Evolutionary conservation across 2,797 vertebrate genomes (phyloP).

Genomic region (Menidia menidia): DNA sequence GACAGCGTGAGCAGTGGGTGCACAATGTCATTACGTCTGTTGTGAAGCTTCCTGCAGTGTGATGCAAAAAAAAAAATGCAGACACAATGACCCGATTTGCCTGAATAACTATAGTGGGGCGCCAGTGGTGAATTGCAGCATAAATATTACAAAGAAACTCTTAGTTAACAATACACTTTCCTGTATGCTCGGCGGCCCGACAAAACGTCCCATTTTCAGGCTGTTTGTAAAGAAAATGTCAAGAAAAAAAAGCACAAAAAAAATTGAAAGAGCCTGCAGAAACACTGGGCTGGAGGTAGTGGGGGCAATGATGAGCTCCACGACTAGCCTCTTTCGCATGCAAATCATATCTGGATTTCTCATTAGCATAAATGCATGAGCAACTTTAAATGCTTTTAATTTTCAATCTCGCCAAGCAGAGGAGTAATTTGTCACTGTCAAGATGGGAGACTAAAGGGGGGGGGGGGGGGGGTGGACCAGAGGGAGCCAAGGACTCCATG

Average conservation of each 20-base stretch:
- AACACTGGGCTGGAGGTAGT: constrained; percentile 67
- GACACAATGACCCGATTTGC: constrained; percentile 80
- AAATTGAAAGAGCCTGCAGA: constrained; percentile 77
- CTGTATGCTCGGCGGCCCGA: constrained; percentile 46
- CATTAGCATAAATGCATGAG: constrained; percentile 99
- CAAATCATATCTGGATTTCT: constrained; percentile 99
- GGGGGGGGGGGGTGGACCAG: constrained; percentile 76
- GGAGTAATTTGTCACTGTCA: constrained; percentile 99
- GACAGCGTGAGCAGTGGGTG: constrained; percentile 53
- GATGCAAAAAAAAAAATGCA: constrained; percentile 72
- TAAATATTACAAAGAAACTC: constrained; percentile 66
- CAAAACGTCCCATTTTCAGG: constrained; percentile 63
- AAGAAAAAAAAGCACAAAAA: constrained; percentile 49
- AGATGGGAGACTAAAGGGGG: constrained; percentile 93
- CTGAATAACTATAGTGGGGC: constrained; percentile 61
- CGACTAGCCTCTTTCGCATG: constrained; percentile 99
- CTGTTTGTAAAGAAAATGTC: constrained; percentile 43
- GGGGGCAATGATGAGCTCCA: constrained; percentile 89
- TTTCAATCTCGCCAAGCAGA: constrained; percentile 99
- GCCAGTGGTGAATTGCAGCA: constrained; percentile 53
- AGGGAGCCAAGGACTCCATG: constrained; percentile 91
- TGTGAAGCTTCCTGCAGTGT: constrained; percentile 67
- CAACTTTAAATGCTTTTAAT: constrained; percentile 99
- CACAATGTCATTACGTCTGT: constrained; percentile 60
- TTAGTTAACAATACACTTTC: constrained; percentile 50